A percentile compares a stretch with the other conserved stretches of the same genome.
phyloP scores from a whole-genome alignment of 2,888 invertebrate species.

The Pseudoips prasinana region DNA sequence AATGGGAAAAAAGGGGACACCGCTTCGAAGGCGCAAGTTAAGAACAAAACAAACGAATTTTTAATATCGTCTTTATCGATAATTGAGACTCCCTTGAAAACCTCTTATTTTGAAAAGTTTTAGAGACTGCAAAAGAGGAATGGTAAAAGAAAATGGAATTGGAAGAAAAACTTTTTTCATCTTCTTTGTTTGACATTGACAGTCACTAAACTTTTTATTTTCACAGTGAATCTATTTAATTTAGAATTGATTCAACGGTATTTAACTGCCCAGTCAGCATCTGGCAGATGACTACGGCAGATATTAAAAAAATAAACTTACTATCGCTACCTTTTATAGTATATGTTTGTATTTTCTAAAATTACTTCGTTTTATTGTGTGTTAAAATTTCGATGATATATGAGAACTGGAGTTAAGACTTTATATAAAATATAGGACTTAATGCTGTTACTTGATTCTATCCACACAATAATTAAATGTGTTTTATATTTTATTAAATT shows the following conservation, averaged over 20 bases:
- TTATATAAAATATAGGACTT: too few species aligned
- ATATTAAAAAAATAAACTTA: constrained; percentile 55
- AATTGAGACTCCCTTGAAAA: constrained; percentile 80
- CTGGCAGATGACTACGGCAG: constrained; percentile 61
- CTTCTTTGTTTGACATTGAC: constrained; percentile 82
- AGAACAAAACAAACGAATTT: constrained; percentile 82
- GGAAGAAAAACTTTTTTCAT: constrained; percentile 80
- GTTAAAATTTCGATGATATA: too few species aligned
- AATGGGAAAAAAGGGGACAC: constrained; percentile 76
- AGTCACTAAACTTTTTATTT: constrained; percentile 78
- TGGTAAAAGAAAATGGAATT: constrained; percentile 77
- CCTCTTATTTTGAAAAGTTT: constrained; percentile 81
- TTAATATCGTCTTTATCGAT: constrained; percentile 82
- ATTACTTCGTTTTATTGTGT: too few species aligned
- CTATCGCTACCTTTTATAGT: too few species aligned
- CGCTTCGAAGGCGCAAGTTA: constrained; percentile 68
- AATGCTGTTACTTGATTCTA: too few species aligned
- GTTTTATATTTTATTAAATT: too few species aligned
- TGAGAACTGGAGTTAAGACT: too few species aligned
- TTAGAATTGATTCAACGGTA: constrained; percentile 67
- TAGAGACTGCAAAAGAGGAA: constrained; percentile 77
- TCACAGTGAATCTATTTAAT: constrained; percentile 78
- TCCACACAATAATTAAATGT: too few species aligned
- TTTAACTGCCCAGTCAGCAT: constrained; percentile 63
- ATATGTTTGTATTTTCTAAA: too few species aligned